Conservation (phyloP, 1,140 invertebrate genomes). For the Heliconius hermathena region DNA sequence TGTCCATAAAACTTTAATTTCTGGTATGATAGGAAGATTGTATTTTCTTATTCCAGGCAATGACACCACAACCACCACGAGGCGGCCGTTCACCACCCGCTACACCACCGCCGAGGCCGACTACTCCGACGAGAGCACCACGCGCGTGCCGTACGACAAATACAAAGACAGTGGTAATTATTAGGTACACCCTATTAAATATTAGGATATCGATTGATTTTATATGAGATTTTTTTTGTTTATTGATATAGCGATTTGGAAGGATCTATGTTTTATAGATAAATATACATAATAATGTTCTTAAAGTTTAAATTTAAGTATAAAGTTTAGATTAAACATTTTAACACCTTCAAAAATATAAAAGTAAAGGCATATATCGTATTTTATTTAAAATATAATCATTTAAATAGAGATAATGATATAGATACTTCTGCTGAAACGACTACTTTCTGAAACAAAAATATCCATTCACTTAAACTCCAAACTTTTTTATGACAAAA, state of each 20-base stretch:
- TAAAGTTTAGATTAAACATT: no score
- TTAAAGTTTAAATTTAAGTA: no score
- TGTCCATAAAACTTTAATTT: no score
- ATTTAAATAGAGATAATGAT: neutral
- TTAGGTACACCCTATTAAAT: constrained; percentile 76
- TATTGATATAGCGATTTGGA: no score
- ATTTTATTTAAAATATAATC: no score
- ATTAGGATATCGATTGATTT: constrained; percentile 46
- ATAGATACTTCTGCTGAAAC: neutral
- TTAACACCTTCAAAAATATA: no score
- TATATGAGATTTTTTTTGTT: no score
- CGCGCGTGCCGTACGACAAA: constrained; percentile 62
- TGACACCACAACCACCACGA: constrained; percentile 67
- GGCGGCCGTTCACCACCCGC: constrained; percentile 60
- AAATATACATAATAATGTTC: no score
- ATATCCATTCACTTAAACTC: neutral
- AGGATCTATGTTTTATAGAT: no score
- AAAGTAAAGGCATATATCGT: no score
- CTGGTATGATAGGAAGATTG: constrained; percentile 78
- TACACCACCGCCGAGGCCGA: constrained; percentile 63
- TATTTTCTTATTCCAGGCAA: constrained; percentile 51
- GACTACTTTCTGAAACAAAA: no score
- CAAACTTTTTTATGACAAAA: no score
- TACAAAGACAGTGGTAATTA: constrained; percentile 82
- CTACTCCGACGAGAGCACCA: constrained; percentile 69